Conservation (phyloP, 2,797 vertebrate species). For the Tauraco hartlaubi region DNA sequence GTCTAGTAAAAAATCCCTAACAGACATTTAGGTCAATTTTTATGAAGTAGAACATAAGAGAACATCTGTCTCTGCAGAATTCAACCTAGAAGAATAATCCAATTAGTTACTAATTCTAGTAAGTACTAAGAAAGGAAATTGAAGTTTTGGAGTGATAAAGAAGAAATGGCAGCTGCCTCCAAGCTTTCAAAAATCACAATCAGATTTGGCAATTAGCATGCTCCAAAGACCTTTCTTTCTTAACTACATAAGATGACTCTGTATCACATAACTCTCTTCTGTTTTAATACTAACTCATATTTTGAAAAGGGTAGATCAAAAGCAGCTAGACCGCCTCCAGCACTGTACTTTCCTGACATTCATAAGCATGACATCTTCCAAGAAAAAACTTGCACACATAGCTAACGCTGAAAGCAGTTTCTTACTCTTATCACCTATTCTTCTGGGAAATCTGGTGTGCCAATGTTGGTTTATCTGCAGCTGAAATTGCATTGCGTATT, state of each 20-base stretch:
- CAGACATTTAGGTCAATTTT: not conserved
- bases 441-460: not conserved
- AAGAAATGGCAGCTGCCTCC: not conserved
- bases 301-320: not conserved
- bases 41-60: not conserved
- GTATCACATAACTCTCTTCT: not conserved
- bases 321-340: not conserved
- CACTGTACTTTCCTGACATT: not conserved
- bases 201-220: not conserved
- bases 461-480: not conserved
- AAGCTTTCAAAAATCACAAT: not conserved
- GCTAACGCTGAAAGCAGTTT: conserved; percentile 6
- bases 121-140: not conserved
- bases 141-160: not conserved
- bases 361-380: not conserved
- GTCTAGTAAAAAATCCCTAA: not conserved
- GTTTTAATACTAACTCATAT: not conserved
- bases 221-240: not conserved
- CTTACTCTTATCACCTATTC: not conserved
- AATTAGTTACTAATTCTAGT: not conserved
- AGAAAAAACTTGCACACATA: not conserved
- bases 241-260: not conserved
- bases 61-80: not conserved
- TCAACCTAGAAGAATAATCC: not conserved
- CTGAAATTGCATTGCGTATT: not conserved